Percentiles rank a stretch among this genome's conserved stretches.
Evolutionary conservation across 2,113 vertebrate genomes (phyloP).

Genomic region (Urocitellus parryii): DNA sequence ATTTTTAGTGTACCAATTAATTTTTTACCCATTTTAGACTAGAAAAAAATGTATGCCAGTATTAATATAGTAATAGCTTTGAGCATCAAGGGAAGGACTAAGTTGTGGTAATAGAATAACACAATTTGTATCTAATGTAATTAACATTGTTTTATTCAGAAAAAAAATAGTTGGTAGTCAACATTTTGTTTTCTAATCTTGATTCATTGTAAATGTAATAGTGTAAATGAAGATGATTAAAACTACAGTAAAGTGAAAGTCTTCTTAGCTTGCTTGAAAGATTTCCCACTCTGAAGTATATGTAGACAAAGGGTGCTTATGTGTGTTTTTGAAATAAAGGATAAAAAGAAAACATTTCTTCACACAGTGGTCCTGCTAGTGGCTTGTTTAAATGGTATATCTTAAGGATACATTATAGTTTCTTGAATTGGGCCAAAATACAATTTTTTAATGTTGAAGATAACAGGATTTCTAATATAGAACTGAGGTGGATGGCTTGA

Average conservation of each 20-base stretch:
- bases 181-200: not conserved
- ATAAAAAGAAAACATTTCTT: not conserved
- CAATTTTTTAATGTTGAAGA: slow-evolving; percentile 2
- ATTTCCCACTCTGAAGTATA: not conserved
- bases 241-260: not conserved
- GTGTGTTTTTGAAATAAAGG: not conserved
- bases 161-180: not conserved
- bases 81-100: not conserved
- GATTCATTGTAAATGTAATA: not conserved
- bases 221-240: not conserved
- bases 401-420: not conserved
- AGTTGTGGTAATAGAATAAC: not conserved
- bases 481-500: not conserved
- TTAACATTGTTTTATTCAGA: not conserved
- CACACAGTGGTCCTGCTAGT: not conserved
- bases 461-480: not conserved
- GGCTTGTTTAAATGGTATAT: not conserved
- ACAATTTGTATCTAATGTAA: not conserved
- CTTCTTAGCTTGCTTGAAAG: not conserved
- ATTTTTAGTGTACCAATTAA: not conserved
- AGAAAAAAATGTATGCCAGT: not conserved
- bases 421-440: not conserved
- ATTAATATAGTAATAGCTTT: not conserved
- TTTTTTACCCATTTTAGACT: not conserved
- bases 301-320: not conserved